Base-by-base conservation (phyloP, 2,888 invertebrate species). In the Kuschelorhynchus macadamiae region DNA sequence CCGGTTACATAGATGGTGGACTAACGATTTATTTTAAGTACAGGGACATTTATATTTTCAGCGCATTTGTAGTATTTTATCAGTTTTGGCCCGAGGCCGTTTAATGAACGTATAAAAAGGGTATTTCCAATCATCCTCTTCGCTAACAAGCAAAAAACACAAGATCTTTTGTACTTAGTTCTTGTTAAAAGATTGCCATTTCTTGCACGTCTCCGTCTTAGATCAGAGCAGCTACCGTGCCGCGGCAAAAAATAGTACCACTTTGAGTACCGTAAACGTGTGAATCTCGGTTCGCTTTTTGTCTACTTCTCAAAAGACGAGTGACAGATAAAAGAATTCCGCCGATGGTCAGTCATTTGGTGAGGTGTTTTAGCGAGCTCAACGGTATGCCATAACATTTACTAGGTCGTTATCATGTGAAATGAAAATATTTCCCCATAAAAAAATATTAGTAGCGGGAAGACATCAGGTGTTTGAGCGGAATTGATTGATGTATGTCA, bases 201-300 rank as follows among this genome's bases (percentile, higher is more conserved):
- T 66, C 53, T 66, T 55, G 66, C 66, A 66, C 60, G 66, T 55
- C 47, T 50, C 21, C 49, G 53, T 66, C 59, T 59, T 66, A 66
- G 66, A 66, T 60, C 59, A 30, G 59, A 59, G 60, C 59, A 36
- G 65, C 65, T 36, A 59, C 52, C 39, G 55, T 53, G 44, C 44
- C 36, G 49, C 20, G 44, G 33, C 53, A 60, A 66, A 66, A 66
- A 66, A 66, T 60, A 60, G 66, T 60, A 66, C 66, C 66, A 66
- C 60, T 66, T 66, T 55, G 39, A 66, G 66, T 66, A 66, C 66
- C 66, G 66, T 66, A 66, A 60, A 66, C 60, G 66, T 66, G 66
- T 66, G 66, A 66, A 66, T 66, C 60, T 66, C 60, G 66, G 66
- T 53, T 66, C 57, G 60, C 25, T 60, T 66, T 59, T 66, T 66